Conservation (phyloP, 2,113 vertebrate species). For the Bos taurus region ARS-UCD2.0 NC_037345.1:38821001-38821500, state of each 20-base stretch:
- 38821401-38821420: not conserved
- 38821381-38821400: not conserved
- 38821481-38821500: not conserved
- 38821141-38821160: conserved; percentile 5
- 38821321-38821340: not conserved
- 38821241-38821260: not conserved
- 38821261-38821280: not conserved
- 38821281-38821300: not conserved
- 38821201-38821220: not conserved
- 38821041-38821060: no score
- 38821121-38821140: not conserved
- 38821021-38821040: no score
- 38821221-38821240: not conserved
- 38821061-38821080: no score
- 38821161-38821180: not conserved
- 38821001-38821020: no score
- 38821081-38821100: not conserved
- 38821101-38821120: not conserved
- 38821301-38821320: not conserved
- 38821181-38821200: not conserved
- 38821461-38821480: not conserved
- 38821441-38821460: not conserved
- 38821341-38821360: not conserved
- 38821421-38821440: not conserved
- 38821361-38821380: not conserved